A percentile compares a stretch with the other conserved stretches of the same genome.
phyloP scores from a whole-genome alignment of 2,888 invertebrate genomes.

The Monopis laevigella region DNA sequence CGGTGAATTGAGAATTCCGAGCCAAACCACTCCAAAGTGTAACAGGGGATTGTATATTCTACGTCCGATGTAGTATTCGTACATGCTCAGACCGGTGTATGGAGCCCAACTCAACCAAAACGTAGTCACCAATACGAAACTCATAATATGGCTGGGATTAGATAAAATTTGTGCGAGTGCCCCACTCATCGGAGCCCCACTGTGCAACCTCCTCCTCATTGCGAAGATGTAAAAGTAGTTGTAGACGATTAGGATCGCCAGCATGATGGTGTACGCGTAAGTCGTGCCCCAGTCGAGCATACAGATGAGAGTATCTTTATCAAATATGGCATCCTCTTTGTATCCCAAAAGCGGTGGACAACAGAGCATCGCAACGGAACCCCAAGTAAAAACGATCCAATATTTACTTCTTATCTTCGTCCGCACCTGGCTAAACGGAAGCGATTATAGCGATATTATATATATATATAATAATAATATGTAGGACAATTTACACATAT shows the following conservation, averaged over 20 bases:
- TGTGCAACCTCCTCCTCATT: constrained; percentile 85
- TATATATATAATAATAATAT: too few species aligned
- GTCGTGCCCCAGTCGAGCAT: constrained; percentile 97
- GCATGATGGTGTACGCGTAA: constrained; percentile 93
- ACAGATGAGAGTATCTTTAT: constrained; percentile 90
- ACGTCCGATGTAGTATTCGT: constrained; percentile 74
- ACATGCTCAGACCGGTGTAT: constrained; percentile 83
- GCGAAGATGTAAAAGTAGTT: constrained; percentile 96
- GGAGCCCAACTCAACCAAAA: constrained; percentile 97
- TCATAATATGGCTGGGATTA: constrained; percentile 96
- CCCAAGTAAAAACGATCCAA: constrained; percentile 99
- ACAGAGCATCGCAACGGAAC: constrained; percentile 94
- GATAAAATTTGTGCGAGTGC: constrained; percentile 90
- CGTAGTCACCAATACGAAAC: constrained; percentile 88
- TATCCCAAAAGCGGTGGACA: constrained; percentile 94
- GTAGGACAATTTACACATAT: too few species aligned
- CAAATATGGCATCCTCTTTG: constrained; percentile 85
- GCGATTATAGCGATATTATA: too few species aligned
- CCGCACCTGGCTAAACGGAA: constrained; percentile 49
- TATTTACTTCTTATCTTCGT: constrained; percentile 90
- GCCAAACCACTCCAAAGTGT: constrained; percentile 94
- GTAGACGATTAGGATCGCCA: constrained; percentile 90
- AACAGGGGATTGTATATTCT: constrained; percentile 81
- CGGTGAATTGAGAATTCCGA: constrained; percentile 93
- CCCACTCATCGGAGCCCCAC: constrained; percentile 86